Evolutionary conservation across 2,797 vertebrate genomes (phyloP).

Genomic region (Stomatorhinus walkeri): DNA sequence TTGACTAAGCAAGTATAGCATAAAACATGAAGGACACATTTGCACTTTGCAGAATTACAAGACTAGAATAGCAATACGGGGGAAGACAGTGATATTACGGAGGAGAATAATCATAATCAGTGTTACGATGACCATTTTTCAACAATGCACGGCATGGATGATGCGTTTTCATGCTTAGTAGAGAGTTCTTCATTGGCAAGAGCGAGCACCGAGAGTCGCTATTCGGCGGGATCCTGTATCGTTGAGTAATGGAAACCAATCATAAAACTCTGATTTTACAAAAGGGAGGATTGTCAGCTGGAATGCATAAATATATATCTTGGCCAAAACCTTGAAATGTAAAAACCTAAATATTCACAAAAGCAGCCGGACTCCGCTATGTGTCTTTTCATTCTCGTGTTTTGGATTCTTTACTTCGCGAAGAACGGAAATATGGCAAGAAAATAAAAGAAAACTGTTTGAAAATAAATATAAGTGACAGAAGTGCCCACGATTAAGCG

Average conservation of each 20-base stretch:
- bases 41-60: neutral
- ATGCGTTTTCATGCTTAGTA: neutral
- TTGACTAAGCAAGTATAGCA: neutral
- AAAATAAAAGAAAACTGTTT: neutral
- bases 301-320: constrained; percentile 8
- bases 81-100: neutral
- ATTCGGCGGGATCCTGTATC: constrained; percentile 18
- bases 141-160: neutral
- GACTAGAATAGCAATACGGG: neutral
- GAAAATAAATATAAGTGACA: neutral
- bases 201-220: constrained; percentile 17
- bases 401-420: neutral
- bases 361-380: neutral
- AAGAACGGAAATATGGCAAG: neutral
- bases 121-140: neutral
- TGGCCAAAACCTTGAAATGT: neutral
- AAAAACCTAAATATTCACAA: neutral
- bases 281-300: constrained; percentile 21
- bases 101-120: neutral
- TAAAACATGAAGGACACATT: neutral
- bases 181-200: constrained; percentile 20
- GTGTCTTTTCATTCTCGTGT: neutral
- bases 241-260: constrained; percentile 27
- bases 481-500: neutral
- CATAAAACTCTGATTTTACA: constrained; percentile 23